These are phyloP conservation scores for Leptothorax acervorum DNA, from an alignment of 2,888 invertebrate species.

Conservation along the genomic window DNA sequence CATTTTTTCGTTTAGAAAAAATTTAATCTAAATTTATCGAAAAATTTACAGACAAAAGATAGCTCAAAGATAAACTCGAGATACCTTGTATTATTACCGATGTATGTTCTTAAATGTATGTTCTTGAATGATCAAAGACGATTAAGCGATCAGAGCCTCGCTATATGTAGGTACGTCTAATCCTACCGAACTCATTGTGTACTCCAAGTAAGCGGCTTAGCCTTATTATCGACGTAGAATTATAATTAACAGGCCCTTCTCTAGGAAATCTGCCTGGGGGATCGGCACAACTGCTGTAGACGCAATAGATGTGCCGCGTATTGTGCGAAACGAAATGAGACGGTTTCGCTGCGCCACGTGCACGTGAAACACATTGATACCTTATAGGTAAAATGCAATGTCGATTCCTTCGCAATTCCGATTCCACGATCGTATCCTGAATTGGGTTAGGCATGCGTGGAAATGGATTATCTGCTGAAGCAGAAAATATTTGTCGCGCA, in stretches of 20 bases:
- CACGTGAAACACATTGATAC: conserved; percentile 24
- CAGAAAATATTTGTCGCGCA: conserved; percentile 55
- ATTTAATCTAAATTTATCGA: neutral
- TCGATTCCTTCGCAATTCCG: conserved; percentile 34
- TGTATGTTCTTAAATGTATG: conserved; percentile 68
- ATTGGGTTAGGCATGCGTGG: conserved; percentile 58
- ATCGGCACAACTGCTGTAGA: conserved; percentile 58
- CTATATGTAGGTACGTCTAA: conserved; percentile 64
- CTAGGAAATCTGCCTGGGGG: conserved; percentile 33
- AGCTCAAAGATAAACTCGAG: neutral
- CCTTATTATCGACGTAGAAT: conserved; percentile 82
- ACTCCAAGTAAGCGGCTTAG: conserved; percentile 79
- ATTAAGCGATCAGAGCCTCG: conserved; percentile 64
- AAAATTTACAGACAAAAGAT: neutral
- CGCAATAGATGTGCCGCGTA: conserved; percentile 54
- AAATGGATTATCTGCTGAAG: conserved; percentile 39
- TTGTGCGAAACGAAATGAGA: conserved; percentile 62
- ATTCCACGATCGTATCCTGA: conserved; percentile 57
- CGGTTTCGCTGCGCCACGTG: conserved; percentile 30
- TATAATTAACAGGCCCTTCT: conserved; percentile 77
- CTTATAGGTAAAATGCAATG: conserved; percentile 36
- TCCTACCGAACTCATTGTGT: conserved; percentile 72
- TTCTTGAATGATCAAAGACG: conserved; percentile 74
- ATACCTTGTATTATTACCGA: conserved; percentile 21
- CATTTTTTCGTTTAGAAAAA: neutral